Evolutionary conservation across 2,888 invertebrate species (phyloP), one percentile per base, ranked within the genome.

Genomic region (Zygothrica quintamaculata): DNA sequence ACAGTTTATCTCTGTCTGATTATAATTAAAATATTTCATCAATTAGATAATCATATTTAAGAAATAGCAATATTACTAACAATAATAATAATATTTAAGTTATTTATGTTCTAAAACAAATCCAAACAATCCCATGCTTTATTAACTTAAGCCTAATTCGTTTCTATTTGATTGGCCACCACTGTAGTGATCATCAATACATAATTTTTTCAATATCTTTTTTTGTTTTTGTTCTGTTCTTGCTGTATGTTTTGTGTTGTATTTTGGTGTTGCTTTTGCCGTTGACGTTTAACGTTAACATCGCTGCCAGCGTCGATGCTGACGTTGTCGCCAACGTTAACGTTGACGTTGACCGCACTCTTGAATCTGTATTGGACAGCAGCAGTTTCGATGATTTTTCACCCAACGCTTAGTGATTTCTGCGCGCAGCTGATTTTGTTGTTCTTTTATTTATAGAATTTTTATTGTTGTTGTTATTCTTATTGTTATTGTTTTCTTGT

Each of bases 341-440:
- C 51, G 50, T 16, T 33, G 57, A 42, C 59, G 71, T 42, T 46
- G 67, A 61, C 72, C 60, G 78, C 72, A 78, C 59, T 79, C 84
- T 84, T 81, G 81, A 84, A 72, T 70, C 62, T 74, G 74, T 65
- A 60, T 46, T 81, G 74, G 75, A 56, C 77, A 69, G 67, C 47
- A 34, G n/a, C 51, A 57, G 56, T 65, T 73, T 75, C 65, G 69
- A 53, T 50, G 57, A 61, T 51, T 58, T 42, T 59, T 52, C 34
- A n/a, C 33, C 36, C 48, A 36, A 22, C 33, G 42, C 40, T 56
- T 36, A 53, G 68, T 85, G 82, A 85, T 74, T 52, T 75, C 65
- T 82, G 50, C 58, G 73, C 77, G 78, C 87, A 85, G 87, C 85
- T 85, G 88, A 87, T 85, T 84, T 75, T 80, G 84, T 86, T 86